Conservation (phyloP, 2,797 vertebrate species). For the Enoplosus armatus region DNA sequence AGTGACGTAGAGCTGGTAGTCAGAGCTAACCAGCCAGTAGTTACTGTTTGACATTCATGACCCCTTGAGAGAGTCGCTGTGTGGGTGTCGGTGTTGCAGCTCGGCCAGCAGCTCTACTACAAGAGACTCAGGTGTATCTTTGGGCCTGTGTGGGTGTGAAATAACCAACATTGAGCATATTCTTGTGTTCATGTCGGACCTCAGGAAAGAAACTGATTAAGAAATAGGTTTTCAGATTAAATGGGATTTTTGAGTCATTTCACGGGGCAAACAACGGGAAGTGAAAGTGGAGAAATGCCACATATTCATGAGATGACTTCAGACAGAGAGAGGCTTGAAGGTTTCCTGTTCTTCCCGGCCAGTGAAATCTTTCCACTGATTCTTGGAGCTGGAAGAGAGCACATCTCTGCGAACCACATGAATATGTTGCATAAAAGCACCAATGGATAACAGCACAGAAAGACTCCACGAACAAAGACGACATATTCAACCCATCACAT, state of each 20-base stretch:
- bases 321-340: not conserved
- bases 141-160: too few species aligned
- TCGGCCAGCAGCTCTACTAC: too few species aligned
- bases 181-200: not conserved
- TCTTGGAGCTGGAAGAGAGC: slow-evolving; percentile 9
- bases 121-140: too few species aligned
- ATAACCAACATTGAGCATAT: not conserved
- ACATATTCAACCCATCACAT: not conserved
- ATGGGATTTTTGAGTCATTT: not conserved
- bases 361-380: slow-evolving; percentile 12
- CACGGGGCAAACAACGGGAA: not conserved
- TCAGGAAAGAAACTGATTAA: not conserved
- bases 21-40: too few species aligned
- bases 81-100: too few species aligned
- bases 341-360: slow-evolving; percentile 2
- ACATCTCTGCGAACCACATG: slow-evolving; percentile 2
- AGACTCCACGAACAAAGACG: not conserved
- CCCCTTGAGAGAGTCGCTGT: too few species aligned
- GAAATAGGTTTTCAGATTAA: not conserved
- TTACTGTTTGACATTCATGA: too few species aligned
- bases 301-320: not conserved
- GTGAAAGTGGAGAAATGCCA: slow-evolving; percentile 8
- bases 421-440: not conserved
- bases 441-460: not conserved
- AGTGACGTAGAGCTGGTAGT: too few species aligned